Evolutionary conservation across 2,113 vertebrate genomes (phyloP), one percentile per base, ranked within the genome.

Genomic region (Beaufortia kweichowensis): DNA sequence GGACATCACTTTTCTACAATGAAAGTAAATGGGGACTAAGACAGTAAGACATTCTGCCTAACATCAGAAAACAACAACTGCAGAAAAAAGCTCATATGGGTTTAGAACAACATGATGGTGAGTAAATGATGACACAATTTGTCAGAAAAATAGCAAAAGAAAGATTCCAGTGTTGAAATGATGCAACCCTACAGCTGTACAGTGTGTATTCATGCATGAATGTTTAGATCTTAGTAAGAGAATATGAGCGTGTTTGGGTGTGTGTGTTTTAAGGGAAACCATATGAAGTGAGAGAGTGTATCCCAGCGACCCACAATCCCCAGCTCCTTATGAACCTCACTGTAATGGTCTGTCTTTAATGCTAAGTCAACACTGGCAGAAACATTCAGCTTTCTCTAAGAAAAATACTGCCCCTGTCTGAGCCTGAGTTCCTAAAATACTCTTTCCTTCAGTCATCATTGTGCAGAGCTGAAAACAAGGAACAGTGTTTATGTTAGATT

Each of bases 271-370:
- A 39, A 10, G 62, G 6, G n/a, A 75, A 71, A 71, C 33, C 69
- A 71, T 71, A 71, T 59, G 69, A 71, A 35, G 69, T 28, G 33
- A 41, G 53, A 59, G 69, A 59, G 33, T 71, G 69, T 59, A 59
- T 59, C 15, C 33, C 48, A 53, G 48, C 17, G 48, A 53, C 5
- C 48, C 53, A 71, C 53, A 71, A 24, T 43, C 53, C 69, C 57
- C 33, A 41, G 67, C 29, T 78, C 83, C 85, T 87, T 76, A 83
- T 84, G 86, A 85, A 78, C 79, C 80, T 82, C 86, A 87, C 78
- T 83, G 84, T 89, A 86, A 89, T 88, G 73, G 41, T 79, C 80
- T 87, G 83, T 75, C 81, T 87, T 85, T 84, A 85, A 85, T 85
- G 85, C 86, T 85, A 86, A 89, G 87, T 88, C 87, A 89, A 89